phyloP scores from a whole-genome alignment of 2,888 invertebrate genomes.

The Tanypteryx hageni region DNA sequence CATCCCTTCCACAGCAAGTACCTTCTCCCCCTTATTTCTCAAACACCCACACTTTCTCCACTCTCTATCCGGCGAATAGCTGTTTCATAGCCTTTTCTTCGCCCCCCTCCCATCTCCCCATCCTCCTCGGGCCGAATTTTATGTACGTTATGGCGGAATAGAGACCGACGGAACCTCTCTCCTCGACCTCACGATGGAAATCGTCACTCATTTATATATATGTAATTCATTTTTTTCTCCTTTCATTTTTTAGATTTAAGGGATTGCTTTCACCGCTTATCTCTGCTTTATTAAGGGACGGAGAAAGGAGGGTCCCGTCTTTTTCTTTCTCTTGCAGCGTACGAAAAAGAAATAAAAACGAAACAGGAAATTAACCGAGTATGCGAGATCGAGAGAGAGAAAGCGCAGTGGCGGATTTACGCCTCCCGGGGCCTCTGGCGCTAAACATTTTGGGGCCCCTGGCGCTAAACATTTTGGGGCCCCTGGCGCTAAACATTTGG shows the following conservation, averaged over 20 bases:
- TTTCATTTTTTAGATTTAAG: neutral
- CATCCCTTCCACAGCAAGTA: neutral
- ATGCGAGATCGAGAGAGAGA: no score
- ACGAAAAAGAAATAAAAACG: neutral
- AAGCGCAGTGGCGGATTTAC: no score
- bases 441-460: no score
- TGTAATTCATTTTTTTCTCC: neutral
- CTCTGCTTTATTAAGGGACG: conserved; percentile 34
- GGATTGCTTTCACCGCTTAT: conserved; percentile 51
- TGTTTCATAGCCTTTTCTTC: conserved; percentile 42
- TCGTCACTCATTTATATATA: neutral
- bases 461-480: no score
- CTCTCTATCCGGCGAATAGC: conserved; percentile 15
- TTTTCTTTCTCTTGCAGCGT: neutral
- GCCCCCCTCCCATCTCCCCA: neutral
- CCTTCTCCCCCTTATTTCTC: neutral
- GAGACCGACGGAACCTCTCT: neutral
- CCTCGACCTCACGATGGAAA: neutral
- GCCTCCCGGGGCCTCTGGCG: no score
- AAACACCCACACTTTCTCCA: neutral
- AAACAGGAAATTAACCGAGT: neutral
- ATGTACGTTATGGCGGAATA: neutral
- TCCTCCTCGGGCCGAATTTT: neutral
- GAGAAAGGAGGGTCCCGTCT: conserved; percentile 3
- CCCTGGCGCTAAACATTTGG: no score